These are phyloP conservation scores for Monomorium pharaonis DNA, from an alignment of 1,140 invertebrate species.

Conservation along the genomic window DNA sequence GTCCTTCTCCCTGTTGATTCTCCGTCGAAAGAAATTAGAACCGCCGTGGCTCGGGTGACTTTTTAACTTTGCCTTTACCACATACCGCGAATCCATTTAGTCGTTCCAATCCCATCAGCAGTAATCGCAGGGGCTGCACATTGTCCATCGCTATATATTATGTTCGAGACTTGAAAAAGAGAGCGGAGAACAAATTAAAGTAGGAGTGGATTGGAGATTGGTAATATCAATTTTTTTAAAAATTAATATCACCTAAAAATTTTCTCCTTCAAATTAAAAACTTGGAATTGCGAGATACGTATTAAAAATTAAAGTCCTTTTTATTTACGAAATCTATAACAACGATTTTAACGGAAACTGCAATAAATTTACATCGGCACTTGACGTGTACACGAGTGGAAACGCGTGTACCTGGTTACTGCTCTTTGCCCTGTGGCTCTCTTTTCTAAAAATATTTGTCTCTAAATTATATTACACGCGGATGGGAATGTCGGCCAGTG, in stretches of 20 bases:
- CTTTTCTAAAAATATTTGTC: slow-evolving; percentile 19
- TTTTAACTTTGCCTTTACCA: slow-evolving; percentile 16
- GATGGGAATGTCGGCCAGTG: slow-evolving; percentile 35
- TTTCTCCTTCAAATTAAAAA: background rate
- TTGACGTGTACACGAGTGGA: slow-evolving; percentile 11
- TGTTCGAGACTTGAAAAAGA: background rate
- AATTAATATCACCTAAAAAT: background rate
- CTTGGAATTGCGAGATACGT: background rate
- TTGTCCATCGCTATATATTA: background rate
- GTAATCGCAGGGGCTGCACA: background rate
- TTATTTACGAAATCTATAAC: background rate
- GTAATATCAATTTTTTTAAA: background rate
- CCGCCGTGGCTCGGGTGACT: background rate
- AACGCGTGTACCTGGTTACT: slow-evolving; percentile 35
- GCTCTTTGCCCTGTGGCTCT: background rate
- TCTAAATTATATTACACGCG: slow-evolving; percentile 39
- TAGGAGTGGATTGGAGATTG: background rate
- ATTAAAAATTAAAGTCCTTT: background rate
- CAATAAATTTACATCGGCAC: slow-evolving; percentile 40
- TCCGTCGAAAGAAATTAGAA: background rate
- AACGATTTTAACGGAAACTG: background rate
- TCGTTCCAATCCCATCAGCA: background rate
- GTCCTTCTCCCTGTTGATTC: background rate
- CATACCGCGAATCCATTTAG: slow-evolving; percentile 18
- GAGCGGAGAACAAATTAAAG: background rate